Evolutionary conservation across 2,113 vertebrate species (phyloP), one percentile per base, ranked within the genome.

Genomic region (Chloebia gouldiae): DNA sequence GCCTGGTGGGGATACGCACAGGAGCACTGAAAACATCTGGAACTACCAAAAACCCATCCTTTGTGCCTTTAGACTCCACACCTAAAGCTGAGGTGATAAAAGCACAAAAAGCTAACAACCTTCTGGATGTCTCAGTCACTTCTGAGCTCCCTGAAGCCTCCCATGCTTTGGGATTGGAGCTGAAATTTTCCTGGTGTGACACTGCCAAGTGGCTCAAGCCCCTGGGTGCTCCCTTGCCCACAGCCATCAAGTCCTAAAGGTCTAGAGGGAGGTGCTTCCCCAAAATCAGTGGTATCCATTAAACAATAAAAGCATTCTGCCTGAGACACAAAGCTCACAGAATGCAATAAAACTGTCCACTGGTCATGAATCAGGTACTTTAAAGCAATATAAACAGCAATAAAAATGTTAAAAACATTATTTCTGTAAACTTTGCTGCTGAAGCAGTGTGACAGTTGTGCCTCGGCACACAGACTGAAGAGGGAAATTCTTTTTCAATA

Each of bases 261-360:
- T 49, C 72, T 65, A 53, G 68, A 78, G 65, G 82, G 76, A 90
- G 60, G 37, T 75, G 53, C 56, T 88, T 94, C 76, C 69, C 88
- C 72, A 76, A 83, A 81, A 72, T 88, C 95, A 90, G 31, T 37
- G 68, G 31, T 53, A 56, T 42, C 71, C 60, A 61, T 81, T 61
- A 93, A 92, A 68, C 25, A 85, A 91, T 37, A 57, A 79, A 86
- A 60, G 42, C 53, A 50, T 39, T 64, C 60, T 72, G 90, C 72
- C 66, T 80, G 72, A 63, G 64, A 90, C 75, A 68, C 49, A 15
- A 86, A 72, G 72, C 76, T 83, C 57, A 81, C 57, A 69, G 77
- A 90, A 86, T 23, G 65, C 93, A 88, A 88, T 93, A 93, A 94
- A 96, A 92, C 86, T 78, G 86, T 88, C 69, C 82, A 15, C 60